Evolutionary conservation across 2,888 invertebrate genomes (phyloP).

Genomic region (Callyntrura guangdongensis): DNA sequence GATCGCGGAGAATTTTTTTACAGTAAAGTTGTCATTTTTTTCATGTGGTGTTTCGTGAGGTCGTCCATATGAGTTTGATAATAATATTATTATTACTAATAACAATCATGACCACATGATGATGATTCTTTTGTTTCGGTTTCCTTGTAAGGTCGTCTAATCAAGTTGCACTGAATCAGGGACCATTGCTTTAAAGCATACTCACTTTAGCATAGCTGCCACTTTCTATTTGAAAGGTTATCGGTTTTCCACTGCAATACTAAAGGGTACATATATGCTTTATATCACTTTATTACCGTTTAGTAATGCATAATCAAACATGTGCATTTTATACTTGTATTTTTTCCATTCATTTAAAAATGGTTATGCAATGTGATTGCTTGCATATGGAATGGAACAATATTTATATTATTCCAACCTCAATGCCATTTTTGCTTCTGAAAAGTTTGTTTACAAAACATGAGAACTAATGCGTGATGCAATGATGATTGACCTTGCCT

Average conservation of each 20-base stretch:
- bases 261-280: not conserved
- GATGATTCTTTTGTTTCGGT: conserved; percentile 43
- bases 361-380: not conserved
- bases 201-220: not conserved
- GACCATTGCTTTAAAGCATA: not conserved
- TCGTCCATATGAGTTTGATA: conserved; percentile 28
- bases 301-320: conserved; percentile 4
- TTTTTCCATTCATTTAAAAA: not conserved
- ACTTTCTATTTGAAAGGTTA: not conserved
- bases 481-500: not conserved
- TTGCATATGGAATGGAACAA: not conserved
- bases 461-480: too few relatives aligned
- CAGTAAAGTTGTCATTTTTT: not conserved
- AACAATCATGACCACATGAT: not conserved
- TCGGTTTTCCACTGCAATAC: not conserved
- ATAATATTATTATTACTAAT: not conserved
- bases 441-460: too few relatives aligned
- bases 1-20: conserved; percentile 58
- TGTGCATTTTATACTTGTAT: not conserved
- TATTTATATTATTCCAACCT: conserved; percentile 3
- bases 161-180: conserved; percentile 6
- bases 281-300: not conserved
- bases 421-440: conserved; percentile 3
- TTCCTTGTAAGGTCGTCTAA: conserved; percentile 58
- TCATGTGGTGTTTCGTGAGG: conserved; percentile 46